Evolutionary conservation across 2,797 vertebrate species (phyloP).

Genomic region (Channallabes apus): DNA sequence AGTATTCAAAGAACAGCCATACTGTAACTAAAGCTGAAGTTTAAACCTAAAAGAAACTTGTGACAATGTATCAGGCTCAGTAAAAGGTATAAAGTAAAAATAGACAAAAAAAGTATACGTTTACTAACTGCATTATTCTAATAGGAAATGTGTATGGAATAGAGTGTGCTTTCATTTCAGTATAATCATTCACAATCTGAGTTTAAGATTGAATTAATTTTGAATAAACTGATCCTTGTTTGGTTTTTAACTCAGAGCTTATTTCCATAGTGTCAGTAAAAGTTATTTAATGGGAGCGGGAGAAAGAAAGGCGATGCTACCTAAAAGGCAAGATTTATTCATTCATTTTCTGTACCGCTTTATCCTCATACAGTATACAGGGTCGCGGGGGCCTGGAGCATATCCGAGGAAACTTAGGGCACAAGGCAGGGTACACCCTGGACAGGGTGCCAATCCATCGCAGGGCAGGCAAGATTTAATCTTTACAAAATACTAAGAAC

Average conservation of each 20-base stretch:
- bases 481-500: not conserved
- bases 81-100: not conserved
- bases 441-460: too few species aligned
- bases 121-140: not conserved
- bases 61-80: not conserved
- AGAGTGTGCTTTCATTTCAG: not conserved
- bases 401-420: too few species aligned
- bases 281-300: not conserved
- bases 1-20: not conserved
- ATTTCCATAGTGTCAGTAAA: slow-evolving; percentile 14
- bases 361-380: too few species aligned
- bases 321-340: not conserved
- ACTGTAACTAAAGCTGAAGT: not conserved
- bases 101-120: not conserved
- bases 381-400: too few species aligned
- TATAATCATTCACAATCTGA: not conserved
- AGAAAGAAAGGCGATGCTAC: not conserved
- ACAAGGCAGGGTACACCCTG: too few species aligned
- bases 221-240: slow-evolving; percentile 9
- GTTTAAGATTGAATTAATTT: not conserved
- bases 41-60: not conserved
- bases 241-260: slow-evolving; percentile 10
- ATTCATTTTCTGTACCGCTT: too few species aligned
- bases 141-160: not conserved
- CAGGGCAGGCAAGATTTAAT: slow-evolving; percentile 7